These are phyloP conservation scores for Phrynocephalus forsythii DNA, from an alignment of 2,797 vertebrate genomes.

Conservation along the genomic window DNA sequence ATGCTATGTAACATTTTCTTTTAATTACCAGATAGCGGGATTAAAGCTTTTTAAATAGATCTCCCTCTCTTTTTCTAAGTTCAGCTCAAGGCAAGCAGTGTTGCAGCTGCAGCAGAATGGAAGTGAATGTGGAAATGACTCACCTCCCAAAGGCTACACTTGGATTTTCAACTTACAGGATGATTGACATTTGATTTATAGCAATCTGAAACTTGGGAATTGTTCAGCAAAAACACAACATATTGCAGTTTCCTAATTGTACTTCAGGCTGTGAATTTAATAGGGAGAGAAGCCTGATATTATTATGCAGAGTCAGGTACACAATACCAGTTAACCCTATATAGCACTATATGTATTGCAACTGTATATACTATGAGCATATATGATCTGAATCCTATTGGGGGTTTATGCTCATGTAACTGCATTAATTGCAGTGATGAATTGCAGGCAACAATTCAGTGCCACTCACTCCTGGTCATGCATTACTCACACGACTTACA, in stretches of 20 bases:
- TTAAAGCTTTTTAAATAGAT: conserved; percentile 26
- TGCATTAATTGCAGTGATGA: too few species aligned
- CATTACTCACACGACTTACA: too few species aligned
- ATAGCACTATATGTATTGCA: conserved; percentile 15
- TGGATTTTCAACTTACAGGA: conserved; percentile 54
- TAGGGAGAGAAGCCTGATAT: conserved; percentile 32
- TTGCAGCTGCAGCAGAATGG: conserved; percentile 64
- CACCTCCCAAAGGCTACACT: conserved; percentile 36
- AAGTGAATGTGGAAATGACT: conserved; percentile 47
- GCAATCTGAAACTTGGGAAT: conserved; percentile 17
- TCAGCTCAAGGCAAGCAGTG: conserved; percentile 13
- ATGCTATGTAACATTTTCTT: neutral
- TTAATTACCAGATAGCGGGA: conserved; percentile 29
- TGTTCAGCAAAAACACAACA: conserved; percentile 31
- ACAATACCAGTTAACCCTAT: conserved; percentile 5
- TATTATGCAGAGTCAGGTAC: conserved; percentile 35
- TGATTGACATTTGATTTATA: conserved; percentile 52
- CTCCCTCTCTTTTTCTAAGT: conserved; percentile 20
- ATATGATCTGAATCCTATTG: too few species aligned
- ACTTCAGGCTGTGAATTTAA: conserved; percentile 44
- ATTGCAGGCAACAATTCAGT: too few species aligned
- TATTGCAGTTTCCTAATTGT: neutral
- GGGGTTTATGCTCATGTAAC: too few species aligned
- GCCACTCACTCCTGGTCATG: too few species aligned
- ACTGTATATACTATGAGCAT: neutral